Evolutionary conservation across 1,140 invertebrate species (phyloP), one percentile per base, ranked within the genome.

Genomic region (Brevipalpus yothersi): DNA sequence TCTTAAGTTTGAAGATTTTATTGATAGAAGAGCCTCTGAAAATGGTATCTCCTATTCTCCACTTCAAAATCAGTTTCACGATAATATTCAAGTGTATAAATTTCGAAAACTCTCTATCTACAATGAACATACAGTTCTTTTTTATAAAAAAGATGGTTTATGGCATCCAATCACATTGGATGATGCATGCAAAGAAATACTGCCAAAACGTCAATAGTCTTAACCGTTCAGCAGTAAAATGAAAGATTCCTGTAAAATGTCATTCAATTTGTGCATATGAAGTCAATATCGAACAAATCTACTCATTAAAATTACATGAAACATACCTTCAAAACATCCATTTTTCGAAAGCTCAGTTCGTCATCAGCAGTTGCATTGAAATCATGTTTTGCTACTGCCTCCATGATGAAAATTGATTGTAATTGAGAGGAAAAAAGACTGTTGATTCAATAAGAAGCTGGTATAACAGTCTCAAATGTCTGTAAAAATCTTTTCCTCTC

Each of bases 1-100:
- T 67, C 45, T 81, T 65, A n/a, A 77, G 58, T 93, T 93, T 72
- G 86, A 85, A 63, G 89, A 95, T 67, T 72, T 94, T 1, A 78
- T 95, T 1, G 84, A 88, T 63, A 82, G 82, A 66, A 80, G 70
- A 67, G 93, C 90, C 67, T 81, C 86, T 65, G 86, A 93, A 68
- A 74, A 81, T 49, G 87, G 86, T 0, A 82, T 95, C 31, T 71
- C 92, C 0, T 94, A 93, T 68, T 80, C 89, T 58, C 91, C 90
- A 0, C 73, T 94, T 42, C 76, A 82, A 0, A 89, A 89, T 19
- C 75, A 81, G 63, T 79, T 78, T 31, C 79, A 83, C 60, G 80
- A 89, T 69, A 84, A 79, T 2, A 86, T 88, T 66, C 84, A 86
- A 72, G 79, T 92, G 0, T 89, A 88, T 65, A 76, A 81, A 65